A percentile compares a stretch with the other conserved stretches of the same genome.
phyloP scores from a whole-genome alignment of 2,797 vertebrate genomes.

The Rhinatrema bivittatum region DNA sequence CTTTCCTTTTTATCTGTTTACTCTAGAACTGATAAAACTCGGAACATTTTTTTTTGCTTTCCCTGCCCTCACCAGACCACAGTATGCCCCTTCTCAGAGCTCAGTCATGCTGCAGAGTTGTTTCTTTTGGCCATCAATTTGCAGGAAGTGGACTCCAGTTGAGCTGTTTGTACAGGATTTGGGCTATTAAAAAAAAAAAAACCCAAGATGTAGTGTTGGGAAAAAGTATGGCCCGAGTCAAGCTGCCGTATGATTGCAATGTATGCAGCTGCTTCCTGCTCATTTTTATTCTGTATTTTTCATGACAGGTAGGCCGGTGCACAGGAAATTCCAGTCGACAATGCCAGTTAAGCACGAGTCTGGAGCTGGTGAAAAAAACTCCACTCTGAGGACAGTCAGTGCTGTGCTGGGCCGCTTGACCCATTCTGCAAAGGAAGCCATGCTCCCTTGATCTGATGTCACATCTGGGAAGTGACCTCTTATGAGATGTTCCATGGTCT shows the following conservation, averaged over 20 bases:
- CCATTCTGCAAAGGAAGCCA: too few species aligned
- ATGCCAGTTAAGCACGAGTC: constrained; percentile 24
- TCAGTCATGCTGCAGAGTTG: too few species aligned
- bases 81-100: too few species aligned
- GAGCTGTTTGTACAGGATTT: constrained; percentile 60
- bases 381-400: too few species aligned
- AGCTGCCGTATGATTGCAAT: constrained; percentile 32
- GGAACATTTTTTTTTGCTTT: constrained; percentile 41
- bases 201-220: constrained; percentile 36
- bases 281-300: constrained; percentile 37
- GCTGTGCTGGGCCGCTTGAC: too few species aligned
- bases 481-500: too few species aligned
- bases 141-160: constrained; percentile 54
- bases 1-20: constrained; percentile 59
- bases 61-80: too few species aligned
- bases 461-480: too few species aligned
- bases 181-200: constrained; percentile 40
- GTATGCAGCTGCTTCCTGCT: constrained; percentile 54
- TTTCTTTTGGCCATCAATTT: constrained; percentile 51
- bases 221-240: constrained; percentile 46
- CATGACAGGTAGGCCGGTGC: constrained; percentile 25
- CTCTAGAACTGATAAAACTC: constrained; percentile 48
- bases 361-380: too few species aligned
- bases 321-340: constrained; percentile 50
- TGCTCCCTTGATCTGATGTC: too few species aligned